Conservation (phyloP, 2,797 vertebrate species). For the Sebastes vulpes region DNA sequence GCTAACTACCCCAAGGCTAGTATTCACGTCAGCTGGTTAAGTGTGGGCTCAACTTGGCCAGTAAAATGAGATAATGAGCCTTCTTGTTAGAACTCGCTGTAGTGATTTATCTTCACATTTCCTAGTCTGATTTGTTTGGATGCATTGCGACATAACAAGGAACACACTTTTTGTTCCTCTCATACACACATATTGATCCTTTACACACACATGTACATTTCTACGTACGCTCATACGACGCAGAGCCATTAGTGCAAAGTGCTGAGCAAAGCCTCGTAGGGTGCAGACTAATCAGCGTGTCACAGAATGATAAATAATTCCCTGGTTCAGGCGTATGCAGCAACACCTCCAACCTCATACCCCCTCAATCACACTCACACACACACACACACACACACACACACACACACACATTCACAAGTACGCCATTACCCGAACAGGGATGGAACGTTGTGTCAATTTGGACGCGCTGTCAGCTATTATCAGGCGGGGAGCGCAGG, state of each 20-base stretch:
- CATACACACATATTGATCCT: neutral
- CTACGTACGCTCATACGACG: neutral
- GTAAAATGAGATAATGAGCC: neutral
- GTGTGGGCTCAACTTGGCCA: neutral
- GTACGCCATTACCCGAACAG: conserved; percentile 11
- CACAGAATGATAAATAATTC: conserved; percentile 74
- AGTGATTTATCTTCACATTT: neutral
- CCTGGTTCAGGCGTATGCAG: conserved; percentile 36
- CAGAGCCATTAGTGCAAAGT: conserved; percentile 42
- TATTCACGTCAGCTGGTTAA: neutral
- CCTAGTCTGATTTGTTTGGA: neutral
- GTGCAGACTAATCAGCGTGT: conserved; percentile 73
- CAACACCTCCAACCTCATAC: neutral
- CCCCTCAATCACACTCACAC: neutral
- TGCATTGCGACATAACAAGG: neutral
- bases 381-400: conserved; percentile 8
- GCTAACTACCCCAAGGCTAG: neutral
- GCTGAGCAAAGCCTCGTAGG: conserved; percentile 59
- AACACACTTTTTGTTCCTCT: neutral
- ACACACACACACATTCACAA: conserved; percentile 1
- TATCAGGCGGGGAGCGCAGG: conserved; percentile 15
- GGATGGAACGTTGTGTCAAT: conserved; percentile 52
- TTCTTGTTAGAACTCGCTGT: neutral
- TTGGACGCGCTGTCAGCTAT: conserved; percentile 45
- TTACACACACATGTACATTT: conserved; percentile 25